phyloP scores from a whole-genome alignment of 1,140 invertebrate species.

The Zelostemma sp. region DNA sequence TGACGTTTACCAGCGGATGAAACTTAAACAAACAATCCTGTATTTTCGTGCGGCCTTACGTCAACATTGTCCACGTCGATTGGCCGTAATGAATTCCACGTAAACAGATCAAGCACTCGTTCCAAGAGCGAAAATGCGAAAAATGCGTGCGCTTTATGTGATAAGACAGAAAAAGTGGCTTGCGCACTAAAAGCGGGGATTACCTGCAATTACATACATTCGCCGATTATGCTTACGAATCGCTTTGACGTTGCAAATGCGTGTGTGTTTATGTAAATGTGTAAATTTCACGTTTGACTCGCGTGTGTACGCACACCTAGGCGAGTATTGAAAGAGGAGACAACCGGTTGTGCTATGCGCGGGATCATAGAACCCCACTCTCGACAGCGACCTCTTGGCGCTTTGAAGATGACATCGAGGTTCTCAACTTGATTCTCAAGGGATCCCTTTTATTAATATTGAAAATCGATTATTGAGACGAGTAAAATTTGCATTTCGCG shows the following conservation, averaged over 20 bases:
- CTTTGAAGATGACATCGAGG: slow-evolving; percentile 62
- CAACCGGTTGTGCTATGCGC: slow-evolving; percentile 66
- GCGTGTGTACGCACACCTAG: slow-evolving; percentile 52
- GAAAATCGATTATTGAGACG: background rate
- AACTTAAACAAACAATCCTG: slow-evolving; percentile 3
- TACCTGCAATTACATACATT: slow-evolving; percentile 55
- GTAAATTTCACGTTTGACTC: slow-evolving; percentile 46
- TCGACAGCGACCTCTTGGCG: slow-evolving; percentile 61
- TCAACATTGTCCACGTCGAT: background rate
- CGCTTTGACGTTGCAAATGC: slow-evolving; percentile 42
- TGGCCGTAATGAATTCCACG: slow-evolving; percentile 3
- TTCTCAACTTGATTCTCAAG: slow-evolving; percentile 58
- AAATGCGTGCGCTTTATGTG: too few species aligned
- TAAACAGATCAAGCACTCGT: too few species aligned
- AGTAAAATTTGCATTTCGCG: background rate
- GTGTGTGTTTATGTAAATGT: slow-evolving; percentile 46
- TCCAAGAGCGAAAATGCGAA: too few species aligned
- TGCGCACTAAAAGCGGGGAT: slow-evolving; percentile 24
- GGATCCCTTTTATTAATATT: background rate
- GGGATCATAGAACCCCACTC: slow-evolving; percentile 63
- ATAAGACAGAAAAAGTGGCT: background rate
- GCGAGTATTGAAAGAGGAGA: slow-evolving; percentile 60
- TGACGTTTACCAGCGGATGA: slow-evolving; percentile 7
- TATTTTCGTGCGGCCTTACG: slow-evolving; percentile 3
- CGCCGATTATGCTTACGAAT: slow-evolving; percentile 55